A percentile compares a stretch with the other conserved stretches of the same genome.
phyloP scores from a whole-genome alignment of 2,113 vertebrate species.

The Numenius arquata region DNA sequence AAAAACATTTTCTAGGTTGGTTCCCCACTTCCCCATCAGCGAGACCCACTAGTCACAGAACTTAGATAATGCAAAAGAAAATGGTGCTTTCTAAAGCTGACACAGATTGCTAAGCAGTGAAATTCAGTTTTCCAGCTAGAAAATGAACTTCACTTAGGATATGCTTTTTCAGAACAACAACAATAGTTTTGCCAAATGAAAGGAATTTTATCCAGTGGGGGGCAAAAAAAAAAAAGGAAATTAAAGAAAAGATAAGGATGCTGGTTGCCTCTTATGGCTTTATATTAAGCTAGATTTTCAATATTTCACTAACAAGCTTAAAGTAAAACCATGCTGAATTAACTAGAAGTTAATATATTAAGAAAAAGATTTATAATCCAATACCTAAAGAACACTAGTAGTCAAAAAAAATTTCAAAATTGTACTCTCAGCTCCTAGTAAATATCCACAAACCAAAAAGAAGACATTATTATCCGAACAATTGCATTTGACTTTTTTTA shows the following conservation, averaged over 20 bases:
- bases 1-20: neutral
- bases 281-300: slow-evolving; percentile 53
- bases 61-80: neutral
- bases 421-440: neutral
- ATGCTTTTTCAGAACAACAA: neutral
- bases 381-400: neutral
- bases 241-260: neutral
- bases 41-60: neutral
- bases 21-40: neutral
- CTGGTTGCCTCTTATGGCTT: neutral
- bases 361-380: neutral
- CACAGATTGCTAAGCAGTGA: neutral
- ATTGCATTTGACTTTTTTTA: neutral
- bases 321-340: slow-evolving; percentile 44
- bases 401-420: neutral
- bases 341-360: slow-evolving; percentile 29
- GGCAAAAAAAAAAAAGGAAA: no score
- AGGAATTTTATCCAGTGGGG: neutral
- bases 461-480: neutral
- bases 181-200: neutral
- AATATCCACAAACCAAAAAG: neutral
- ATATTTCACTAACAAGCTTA: slow-evolving; percentile 46
- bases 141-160: neutral
- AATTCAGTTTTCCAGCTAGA: neutral
- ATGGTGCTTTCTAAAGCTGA: neutral